phyloP scores from a whole-genome alignment of 2,797 vertebrate genomes.

The Xenops minutus region DNA sequence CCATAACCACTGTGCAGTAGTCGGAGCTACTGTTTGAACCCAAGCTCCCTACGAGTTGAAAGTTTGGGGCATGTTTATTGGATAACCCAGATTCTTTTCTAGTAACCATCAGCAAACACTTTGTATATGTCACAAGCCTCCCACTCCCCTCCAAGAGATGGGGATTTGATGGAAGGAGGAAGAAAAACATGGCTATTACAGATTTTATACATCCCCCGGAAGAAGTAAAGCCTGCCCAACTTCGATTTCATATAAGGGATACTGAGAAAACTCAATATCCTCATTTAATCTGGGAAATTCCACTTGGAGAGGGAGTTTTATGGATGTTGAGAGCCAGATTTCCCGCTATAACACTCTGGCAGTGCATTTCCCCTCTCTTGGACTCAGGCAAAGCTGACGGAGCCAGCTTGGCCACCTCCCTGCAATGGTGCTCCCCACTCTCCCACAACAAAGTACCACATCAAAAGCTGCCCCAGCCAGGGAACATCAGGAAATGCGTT shows the following conservation, averaged over 20 bases:
- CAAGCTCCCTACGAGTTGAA: neutral
- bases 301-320: constrained; percentile 46
- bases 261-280: constrained; percentile 39
- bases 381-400: constrained; percentile 1
- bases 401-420: constrained; percentile 54
- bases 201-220: constrained; percentile 44
- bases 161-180: constrained; percentile 5
- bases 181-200: constrained; percentile 1
- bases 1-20: neutral
- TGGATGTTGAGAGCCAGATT: constrained; percentile 29
- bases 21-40: constrained; percentile 39
- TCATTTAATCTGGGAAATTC: constrained; percentile 60
- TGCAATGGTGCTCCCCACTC: constrained; percentile 39
- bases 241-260: neutral
- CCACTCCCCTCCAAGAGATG: neutral
- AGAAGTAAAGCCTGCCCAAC: constrained; percentile 8
- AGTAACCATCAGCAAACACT: constrained; percentile 48
- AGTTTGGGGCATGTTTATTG: constrained; percentile 21
- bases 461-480: constrained; percentile 39
- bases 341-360: constrained; percentile 25
- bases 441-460: constrained; percentile 57
- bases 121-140: constrained; percentile 47
- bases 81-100: constrained; percentile 46
- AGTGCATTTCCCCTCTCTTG: constrained; percentile 26
- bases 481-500: constrained; percentile 49